phyloP scores from a whole-genome alignment of 2,113 vertebrate genomes.

The Protomyctophum bolini region DNA sequence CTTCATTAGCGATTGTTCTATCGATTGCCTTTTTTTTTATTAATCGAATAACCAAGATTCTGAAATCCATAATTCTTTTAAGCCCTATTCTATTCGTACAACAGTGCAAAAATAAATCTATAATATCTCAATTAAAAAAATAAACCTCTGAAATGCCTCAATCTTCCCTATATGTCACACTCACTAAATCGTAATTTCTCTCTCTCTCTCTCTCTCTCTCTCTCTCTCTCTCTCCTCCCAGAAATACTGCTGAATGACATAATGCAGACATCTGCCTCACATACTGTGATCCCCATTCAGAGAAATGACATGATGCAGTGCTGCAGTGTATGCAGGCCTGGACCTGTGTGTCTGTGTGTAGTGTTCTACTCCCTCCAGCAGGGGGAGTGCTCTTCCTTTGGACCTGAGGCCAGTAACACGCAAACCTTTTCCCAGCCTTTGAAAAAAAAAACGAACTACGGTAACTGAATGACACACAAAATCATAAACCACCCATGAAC shows the following conservation, averaged over 20 bases:
- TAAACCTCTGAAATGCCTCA: too few species aligned
- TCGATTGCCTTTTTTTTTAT: too few species aligned
- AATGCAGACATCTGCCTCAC: slow-evolving; percentile 42
- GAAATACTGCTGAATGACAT: slow-evolving; percentile 75
- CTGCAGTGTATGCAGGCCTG: slow-evolving; percentile 29
- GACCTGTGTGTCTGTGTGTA: slow-evolving; percentile 35
- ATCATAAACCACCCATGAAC: not conserved
- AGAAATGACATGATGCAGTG: slow-evolving; percentile 40
- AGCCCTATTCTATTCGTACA: too few species aligned
- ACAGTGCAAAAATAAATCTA: too few species aligned
- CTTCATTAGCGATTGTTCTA: too few species aligned
- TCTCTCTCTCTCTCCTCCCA: slow-evolving; percentile 31
- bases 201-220: not conserved
- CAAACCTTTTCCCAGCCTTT: slow-evolving; percentile 25
- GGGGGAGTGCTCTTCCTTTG: slow-evolving; percentile 54
- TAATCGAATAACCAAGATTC: too few species aligned
- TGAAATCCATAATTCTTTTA: not conserved
- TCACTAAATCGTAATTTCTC: not conserved
- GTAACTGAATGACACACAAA: slow-evolving; percentile 16
- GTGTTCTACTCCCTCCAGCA: slow-evolving; percentile 53
- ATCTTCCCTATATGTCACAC: not conserved
- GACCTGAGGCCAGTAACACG: slow-evolving; percentile 32
- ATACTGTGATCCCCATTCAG: slow-evolving; percentile 55
- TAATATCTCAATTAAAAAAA: too few species aligned
- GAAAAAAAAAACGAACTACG: slow-evolving; percentile 6